phyloP scores from a whole-genome alignment of 2,113 vertebrate species.

The Brachionichthys hirsutus region DNA sequence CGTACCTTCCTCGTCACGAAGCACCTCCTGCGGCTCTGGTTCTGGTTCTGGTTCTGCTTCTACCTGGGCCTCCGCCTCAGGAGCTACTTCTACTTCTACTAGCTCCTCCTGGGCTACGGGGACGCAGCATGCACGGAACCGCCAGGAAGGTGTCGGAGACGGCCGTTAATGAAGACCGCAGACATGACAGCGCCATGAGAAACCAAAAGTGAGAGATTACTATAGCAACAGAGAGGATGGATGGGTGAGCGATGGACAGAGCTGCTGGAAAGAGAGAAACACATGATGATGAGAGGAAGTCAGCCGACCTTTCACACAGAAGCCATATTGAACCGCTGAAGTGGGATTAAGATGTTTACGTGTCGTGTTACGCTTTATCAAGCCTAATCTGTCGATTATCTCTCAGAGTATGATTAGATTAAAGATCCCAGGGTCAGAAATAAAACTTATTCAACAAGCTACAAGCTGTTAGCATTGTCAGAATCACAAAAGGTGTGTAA shows the following conservation, averaged over 20 bases:
- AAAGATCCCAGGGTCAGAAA: too few relatives aligned
- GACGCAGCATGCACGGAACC: conserved; percentile 75
- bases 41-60: conserved; percentile 65
- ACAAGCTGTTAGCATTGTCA: too few relatives aligned
- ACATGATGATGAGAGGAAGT: conserved; percentile 51
- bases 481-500: too few relatives aligned
- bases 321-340: conserved; percentile 39
- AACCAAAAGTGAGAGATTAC: conserved; percentile 60
- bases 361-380: background rate
- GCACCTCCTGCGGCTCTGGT: conserved; percentile 61
- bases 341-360: background rate
- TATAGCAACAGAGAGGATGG: conserved; percentile 59
- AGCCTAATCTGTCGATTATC: too few relatives aligned
- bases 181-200: conserved; percentile 73
- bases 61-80: conserved; percentile 76
- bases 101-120: conserved; percentile 77
- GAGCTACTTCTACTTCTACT: conserved; percentile 82
- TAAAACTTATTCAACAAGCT: too few relatives aligned
- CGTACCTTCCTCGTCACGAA: conserved; percentile 84
- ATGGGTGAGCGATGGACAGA: conserved; percentile 46
- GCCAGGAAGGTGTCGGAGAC: conserved; percentile 59
- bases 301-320: conserved; percentile 49
- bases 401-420: too few relatives aligned
- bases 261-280: conserved; percentile 65
- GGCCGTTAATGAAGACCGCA: conserved; percentile 66